Base-by-base conservation (phyloP, 2,888 invertebrate genomes). In the Melikaiella ostensackeni region DNA sequence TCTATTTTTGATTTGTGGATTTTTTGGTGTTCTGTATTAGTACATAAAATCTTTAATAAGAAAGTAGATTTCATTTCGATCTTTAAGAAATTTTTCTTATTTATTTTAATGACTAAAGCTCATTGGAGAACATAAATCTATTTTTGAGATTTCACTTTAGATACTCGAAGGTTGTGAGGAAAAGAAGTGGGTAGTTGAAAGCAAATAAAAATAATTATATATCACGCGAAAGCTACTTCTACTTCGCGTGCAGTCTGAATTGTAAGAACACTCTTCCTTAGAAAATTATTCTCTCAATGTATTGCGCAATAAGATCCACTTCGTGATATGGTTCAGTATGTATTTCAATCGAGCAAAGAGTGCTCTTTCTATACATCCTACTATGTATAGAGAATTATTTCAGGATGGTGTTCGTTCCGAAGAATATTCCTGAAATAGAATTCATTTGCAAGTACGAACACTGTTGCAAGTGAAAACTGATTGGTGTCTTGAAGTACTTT, bases 201-300 rank as follows among this genome's bases (percentile, higher is more conserved):
- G 59, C 24, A 27, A 59, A 59, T 59, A 27, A 27, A 24, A 27
- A 59, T 59, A 59, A 59, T 59, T 59, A 59, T 59, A 59, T 27
- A 59, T 59, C 59, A 59, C 27, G 59, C 1, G 27, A 59, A 59
- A 24, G 27, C 59, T 59, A 27, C 27, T 24, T 59, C 16, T 27
- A 6, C 24, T 24, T 59, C 27, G 59, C 59, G 59, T 59, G 59
- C 59, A 59, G 5, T 27, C 13, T 21, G 6, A 59, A 59, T 59
- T 59, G 59, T 59, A 59, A 24, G 59, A 59, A 59, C 6, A 59
- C 27, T 59, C 24, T 59, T 59, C 27, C 59, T 59, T 16, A 27
- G 59, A 59, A 59, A 59, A 59, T 59, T 59, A 59, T 13, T 59
- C 16, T 27, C 27, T 13, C 24, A 59, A 6, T 59, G 6, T 27